Conservation (phyloP, 1,140 invertebrate species). For the Chymomyza costata region DNA sequence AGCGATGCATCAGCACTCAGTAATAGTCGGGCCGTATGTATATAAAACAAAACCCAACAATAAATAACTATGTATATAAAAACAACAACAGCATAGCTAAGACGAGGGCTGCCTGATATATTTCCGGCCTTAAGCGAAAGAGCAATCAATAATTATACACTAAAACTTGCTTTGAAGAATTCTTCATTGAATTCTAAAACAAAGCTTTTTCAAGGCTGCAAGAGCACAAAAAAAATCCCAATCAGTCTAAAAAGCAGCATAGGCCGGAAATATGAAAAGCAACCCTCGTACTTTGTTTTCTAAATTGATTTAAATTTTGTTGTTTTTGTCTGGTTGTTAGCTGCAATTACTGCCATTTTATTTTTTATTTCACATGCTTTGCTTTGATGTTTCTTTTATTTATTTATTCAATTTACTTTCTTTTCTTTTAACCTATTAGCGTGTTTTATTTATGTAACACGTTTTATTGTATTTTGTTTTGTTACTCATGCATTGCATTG, state of each 20-base stretch:
- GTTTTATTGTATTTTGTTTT: conserved; percentile 5
- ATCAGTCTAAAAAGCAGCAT: no score
- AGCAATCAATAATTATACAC: no score
- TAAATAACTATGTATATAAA: no score
- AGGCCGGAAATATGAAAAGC: no score
- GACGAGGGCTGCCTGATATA: conserved; percentile 1
- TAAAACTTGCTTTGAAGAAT: no score
- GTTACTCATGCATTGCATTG: conserved; percentile 38
- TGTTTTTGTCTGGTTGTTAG: conserved; percentile 22
- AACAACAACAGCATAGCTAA: conserved; percentile 18
- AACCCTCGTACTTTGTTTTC: no score
- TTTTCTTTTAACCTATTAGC: conserved; percentile 15
- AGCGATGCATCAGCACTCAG: conserved; percentile 73
- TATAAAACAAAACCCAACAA: no score
- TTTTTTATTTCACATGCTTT: conserved; percentile 17
- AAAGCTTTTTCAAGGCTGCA: no score
- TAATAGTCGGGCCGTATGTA: conserved; percentile 70
- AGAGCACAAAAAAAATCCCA: no score
- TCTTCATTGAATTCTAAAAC: no score
- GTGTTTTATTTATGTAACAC: conserved; percentile 44
- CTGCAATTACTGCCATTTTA: conserved; percentile 18
- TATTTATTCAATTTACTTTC: conserved; percentile 2
- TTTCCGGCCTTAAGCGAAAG: no score
- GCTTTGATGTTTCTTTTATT: not conserved
- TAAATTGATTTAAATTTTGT: conserved; percentile 60